Conservation (phyloP, 2,888 invertebrate genomes). For the Amblyjoppa fuscipennis region DNA sequence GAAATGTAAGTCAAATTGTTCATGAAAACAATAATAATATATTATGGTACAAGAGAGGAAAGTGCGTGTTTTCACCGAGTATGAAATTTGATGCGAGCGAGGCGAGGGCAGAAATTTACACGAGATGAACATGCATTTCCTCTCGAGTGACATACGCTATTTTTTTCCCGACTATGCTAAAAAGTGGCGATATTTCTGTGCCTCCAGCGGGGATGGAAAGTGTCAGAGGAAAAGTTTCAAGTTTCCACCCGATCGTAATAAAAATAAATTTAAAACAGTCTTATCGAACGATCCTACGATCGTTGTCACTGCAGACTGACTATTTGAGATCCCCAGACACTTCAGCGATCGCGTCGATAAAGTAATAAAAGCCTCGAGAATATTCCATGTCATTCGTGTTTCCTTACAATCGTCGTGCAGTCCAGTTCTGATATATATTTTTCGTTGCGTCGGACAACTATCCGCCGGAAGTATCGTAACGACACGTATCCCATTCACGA, state of each 20-base stretch:
- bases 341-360: constrained; percentile 15
- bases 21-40: too few species aligned
- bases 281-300: background rate
- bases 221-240: too few species aligned
- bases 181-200: too few species aligned
- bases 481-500: constrained; percentile 82
- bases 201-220: too few species aligned
- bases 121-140: too few species aligned
- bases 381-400: constrained; percentile 15
- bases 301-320: background rate
- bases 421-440: constrained; percentile 48
- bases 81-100: background rate
- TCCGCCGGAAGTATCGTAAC: constrained; percentile 84
- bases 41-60: too few species aligned
- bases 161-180: too few species aligned
- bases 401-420: constrained; percentile 38
- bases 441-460: constrained; percentile 70
- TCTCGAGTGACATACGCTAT: too few species aligned
- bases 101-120: too few species aligned
- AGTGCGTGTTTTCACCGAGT: background rate
- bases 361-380: background rate
- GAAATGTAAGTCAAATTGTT: background rate
- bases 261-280: background rate
- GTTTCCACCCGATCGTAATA: background rate
- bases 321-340: background rate